A percentile compares a stretch with the other conserved stretches of the same genome.
These are phyloP conservation scores for Sebastes alutus DNA, from an alignment of 2,797 vertebrate species.

Conservation along the genomic window DNA sequence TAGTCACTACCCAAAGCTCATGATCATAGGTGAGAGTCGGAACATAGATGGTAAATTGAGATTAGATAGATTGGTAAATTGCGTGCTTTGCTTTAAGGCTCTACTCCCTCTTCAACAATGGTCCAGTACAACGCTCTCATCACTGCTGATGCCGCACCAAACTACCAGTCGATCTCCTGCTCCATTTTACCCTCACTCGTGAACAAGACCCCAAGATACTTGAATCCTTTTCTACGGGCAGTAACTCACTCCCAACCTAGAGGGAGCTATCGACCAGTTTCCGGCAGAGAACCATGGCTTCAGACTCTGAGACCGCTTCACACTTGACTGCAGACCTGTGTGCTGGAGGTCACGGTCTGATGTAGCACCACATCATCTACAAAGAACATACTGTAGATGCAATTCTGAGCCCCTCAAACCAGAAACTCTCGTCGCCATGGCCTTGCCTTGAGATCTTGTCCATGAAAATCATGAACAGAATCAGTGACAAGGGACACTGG, in stretches of 20 bases:
- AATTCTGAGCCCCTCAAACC: background rate
- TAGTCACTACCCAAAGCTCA: background rate
- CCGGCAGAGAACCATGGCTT: background rate
- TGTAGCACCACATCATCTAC: background rate
- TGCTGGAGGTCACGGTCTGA: background rate
- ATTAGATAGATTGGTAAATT: background rate
- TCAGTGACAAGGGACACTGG: background rate
- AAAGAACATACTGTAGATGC: background rate
- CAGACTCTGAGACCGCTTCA: background rate
- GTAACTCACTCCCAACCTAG: background rate
- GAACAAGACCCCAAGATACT: background rate
- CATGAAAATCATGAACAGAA: background rate
- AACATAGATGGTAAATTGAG: background rate
- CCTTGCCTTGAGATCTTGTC: background rate
- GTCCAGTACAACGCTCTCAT: background rate
- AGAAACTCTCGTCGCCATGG: background rate
- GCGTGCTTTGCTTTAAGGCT: background rate
- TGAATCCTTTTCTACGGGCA: background rate
- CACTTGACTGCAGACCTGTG: background rate
- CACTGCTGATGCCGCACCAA: background rate
- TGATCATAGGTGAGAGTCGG: background rate
- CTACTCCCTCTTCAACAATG: background rate
- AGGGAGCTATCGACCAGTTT: background rate
- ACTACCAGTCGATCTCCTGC: background rate
- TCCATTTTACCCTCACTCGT: background rate